A percentile compares a stretch with the other conserved stretches of the same genome.
phyloP scores from a whole-genome alignment of 1,140 invertebrate species.

The Conus betulinus region DNA sequence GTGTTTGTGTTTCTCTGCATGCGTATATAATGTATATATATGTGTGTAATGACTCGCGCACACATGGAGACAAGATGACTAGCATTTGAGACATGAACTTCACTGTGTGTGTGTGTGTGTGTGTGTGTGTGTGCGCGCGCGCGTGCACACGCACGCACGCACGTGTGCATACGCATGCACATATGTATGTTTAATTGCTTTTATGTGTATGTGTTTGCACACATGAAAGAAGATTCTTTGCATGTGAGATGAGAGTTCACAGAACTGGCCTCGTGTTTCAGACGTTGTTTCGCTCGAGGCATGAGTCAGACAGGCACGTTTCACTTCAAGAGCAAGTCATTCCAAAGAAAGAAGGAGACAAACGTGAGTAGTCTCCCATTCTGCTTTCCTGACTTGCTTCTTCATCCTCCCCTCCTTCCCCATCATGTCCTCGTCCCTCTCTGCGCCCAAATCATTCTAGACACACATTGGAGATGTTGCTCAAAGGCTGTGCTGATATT shows the following conservation, averaged over 20 bases:
- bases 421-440: too few species aligned
- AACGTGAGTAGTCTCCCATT: slow-evolving; percentile 48
- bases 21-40: too few species aligned
- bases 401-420: too few species aligned
- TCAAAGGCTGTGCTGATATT: too few species aligned
- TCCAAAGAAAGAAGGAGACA: slow-evolving; percentile 59
- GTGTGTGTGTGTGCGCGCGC: neutral
- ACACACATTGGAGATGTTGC: too few species aligned
- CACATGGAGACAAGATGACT: too few species aligned
- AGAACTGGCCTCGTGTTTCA: slow-evolving; percentile 33
- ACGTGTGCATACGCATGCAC: neutral
- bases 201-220: neutral
- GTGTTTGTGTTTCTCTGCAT: too few species aligned
- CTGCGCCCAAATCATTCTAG: too few species aligned
- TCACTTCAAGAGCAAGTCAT: slow-evolving; percentile 73
- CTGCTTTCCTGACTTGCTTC: too few species aligned
- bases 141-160: neutral
- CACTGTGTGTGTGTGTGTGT: too few species aligned
- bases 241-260: neutral
- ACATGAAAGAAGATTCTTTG: neutral
- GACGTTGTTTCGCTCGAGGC: slow-evolving; percentile 68
- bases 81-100: too few species aligned
- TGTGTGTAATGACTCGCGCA: too few species aligned
- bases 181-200: neutral
- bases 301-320: slow-evolving; percentile 66